These are phyloP conservation scores for Notolepis coatsorum DNA, from an alignment of 2,797 vertebrate genomes.

Conservation along the genomic window DNA sequence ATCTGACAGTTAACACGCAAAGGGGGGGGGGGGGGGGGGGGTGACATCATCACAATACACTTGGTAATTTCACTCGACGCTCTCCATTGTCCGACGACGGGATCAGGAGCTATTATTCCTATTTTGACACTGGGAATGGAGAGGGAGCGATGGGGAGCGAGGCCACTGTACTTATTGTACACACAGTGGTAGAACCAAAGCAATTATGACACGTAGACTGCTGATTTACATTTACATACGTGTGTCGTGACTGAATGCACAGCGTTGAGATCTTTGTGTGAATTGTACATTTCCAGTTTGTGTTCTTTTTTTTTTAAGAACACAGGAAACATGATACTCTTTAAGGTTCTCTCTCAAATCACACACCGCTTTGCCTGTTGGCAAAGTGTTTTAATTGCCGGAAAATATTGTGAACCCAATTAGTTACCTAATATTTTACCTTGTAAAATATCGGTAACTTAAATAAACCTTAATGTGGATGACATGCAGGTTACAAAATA, in stretches of 20 bases:
- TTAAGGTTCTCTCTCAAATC: constrained; percentile 4
- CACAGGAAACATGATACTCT: constrained; percentile 19
- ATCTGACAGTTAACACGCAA: constrained; percentile 69
- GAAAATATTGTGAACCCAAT: not conserved
- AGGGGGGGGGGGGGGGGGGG: no score
- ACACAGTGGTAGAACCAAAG: constrained; percentile 38
- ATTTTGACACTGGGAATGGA: constrained; percentile 63
- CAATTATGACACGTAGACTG: constrained; percentile 32
- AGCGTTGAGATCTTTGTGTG: constrained; percentile 19
- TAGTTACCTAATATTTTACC: not conserved
- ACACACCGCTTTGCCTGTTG: not conserved
- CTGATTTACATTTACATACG: no score
- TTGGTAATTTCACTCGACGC: constrained; percentile 61
- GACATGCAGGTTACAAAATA: not conserved
- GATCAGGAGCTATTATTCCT: constrained; percentile 56
- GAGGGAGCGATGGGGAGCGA: constrained; percentile 50
- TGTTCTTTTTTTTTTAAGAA: constrained; percentile 31
- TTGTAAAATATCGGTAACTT: not conserved
- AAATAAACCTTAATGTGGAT: not conserved
- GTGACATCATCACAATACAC: constrained; percentile 48
- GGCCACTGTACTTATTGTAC: constrained; percentile 55
- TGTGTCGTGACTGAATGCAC: constrained; percentile 47
- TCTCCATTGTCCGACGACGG: constrained; percentile 59
- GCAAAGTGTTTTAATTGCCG: constrained; percentile 1
- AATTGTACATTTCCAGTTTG: constrained; percentile 37